phyloP scores from a whole-genome alignment of 2,113 vertebrate species.

The Peucedramus taeniatus region DNA sequence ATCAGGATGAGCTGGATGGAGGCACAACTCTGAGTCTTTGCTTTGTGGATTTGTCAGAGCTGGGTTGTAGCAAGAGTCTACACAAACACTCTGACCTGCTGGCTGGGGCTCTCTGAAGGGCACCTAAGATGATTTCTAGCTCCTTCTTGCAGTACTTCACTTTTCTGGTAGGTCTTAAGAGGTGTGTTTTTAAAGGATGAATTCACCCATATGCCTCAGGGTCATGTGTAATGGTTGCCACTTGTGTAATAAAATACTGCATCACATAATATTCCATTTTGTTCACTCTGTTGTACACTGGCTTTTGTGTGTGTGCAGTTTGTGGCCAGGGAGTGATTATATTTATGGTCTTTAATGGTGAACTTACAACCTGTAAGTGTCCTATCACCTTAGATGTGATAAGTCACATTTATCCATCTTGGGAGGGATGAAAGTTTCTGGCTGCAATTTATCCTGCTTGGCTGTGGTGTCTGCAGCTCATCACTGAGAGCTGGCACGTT shows the following conservation, averaged over 20 bases:
- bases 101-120: not conserved
- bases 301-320: not conserved
- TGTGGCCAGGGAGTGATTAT: not conserved
- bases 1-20: not conserved
- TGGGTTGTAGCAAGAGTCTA: not conserved
- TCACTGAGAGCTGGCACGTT: not conserved
- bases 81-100: not conserved
- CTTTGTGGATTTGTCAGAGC: not conserved
- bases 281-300: not conserved
- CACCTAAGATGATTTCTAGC: not conserved
- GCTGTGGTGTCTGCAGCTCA: not conserved
- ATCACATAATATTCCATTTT: not conserved
- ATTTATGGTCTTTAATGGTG: not conserved
- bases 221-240: not conserved
- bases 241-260: not conserved
- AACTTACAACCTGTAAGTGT: not conserved
- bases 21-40: not conserved
- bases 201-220: not conserved
- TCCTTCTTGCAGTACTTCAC: not conserved
- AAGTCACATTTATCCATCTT: fast-evolving
- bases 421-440: not conserved
- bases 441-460: not conserved
- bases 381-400: not conserved
- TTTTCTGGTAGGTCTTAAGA: not conserved
- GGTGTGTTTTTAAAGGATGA: not conserved